phyloP scores from a whole-genome alignment of 2,797 vertebrate genomes.

The Moxostoma hubbsi region DNA sequence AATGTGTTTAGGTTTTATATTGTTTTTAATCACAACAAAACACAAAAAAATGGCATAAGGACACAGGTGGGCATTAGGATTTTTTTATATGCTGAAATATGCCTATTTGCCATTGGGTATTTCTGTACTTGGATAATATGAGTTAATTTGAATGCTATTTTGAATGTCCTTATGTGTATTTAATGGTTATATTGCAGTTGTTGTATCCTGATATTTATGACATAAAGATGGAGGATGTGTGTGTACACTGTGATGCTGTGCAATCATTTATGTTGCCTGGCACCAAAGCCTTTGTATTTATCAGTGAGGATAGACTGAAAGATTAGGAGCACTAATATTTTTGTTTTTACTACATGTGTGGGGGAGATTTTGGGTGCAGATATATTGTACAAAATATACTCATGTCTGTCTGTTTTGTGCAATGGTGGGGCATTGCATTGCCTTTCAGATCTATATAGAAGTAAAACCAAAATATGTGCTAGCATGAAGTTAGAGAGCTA shows the following conservation, averaged over 20 bases:
- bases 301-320: neutral
- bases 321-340: neutral
- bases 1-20: neutral
- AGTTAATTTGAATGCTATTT: neutral
- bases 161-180: neutral
- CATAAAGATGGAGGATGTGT: neutral
- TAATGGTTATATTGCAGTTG: neutral
- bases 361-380: neutral
- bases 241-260: constrained; percentile 27
- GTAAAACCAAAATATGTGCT: constrained; percentile 34
- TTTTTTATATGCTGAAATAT: neutral
- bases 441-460: constrained; percentile 26
- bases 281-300: neutral
- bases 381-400: constrained; percentile 19
- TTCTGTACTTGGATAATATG: neutral
- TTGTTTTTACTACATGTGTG: neutral
- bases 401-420: neutral
- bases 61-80: neutral
- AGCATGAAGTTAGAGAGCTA: constrained; percentile 7
- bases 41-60: neutral
- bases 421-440: neutral
- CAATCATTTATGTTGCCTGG: constrained; percentile 14
- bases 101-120: neutral
- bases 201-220: neutral
- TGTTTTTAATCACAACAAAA: neutral